Percentiles rank a stretch among this genome's conserved stretches.
These are phyloP conservation scores for Saiga tatarica DNA, from an alignment of 2,113 vertebrate species.

Conservation along the genomic window DNA sequence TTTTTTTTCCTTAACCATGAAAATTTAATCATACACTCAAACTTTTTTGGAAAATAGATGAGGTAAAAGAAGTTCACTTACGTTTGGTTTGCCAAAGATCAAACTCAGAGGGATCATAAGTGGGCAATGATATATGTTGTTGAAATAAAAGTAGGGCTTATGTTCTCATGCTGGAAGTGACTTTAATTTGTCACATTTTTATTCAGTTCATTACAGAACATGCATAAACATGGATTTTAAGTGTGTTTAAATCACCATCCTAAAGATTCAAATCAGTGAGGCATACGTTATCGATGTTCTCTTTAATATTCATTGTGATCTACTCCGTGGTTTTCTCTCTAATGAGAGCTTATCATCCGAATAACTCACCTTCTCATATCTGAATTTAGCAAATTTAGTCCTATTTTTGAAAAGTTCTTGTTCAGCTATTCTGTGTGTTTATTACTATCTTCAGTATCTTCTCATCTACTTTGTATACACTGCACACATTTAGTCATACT, in stretches of 20 bases:
- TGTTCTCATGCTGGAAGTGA: neutral
- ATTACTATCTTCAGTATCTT: neutral
- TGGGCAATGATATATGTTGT: neutral
- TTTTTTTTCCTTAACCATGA: neutral
- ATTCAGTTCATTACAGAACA: conserved; percentile 55
- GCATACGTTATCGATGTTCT: conserved; percentile 39
- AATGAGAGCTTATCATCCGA: conserved; percentile 38
- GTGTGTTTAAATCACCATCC: conserved; percentile 51
- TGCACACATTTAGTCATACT: neutral
- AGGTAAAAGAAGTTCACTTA: neutral
- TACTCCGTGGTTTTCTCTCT: conserved; percentile 42
- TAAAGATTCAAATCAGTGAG: conserved; percentile 59
- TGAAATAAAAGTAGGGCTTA: neutral
- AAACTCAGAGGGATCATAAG: neutral
- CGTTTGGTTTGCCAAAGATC: neutral
- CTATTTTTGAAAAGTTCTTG: neutral
- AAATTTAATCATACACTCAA: neutral
- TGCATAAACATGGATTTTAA: conserved; percentile 61
- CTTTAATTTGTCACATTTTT: conserved; percentile 36
- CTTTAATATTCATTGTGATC: conserved; percentile 63
- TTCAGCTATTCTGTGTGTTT: neutral
- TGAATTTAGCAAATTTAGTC: conserved; percentile 5
- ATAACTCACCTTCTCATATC: neutral
- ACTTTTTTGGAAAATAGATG: neutral
- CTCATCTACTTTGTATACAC: neutral